phyloP scores from a whole-genome alignment of 2,888 invertebrate genomes.

The Dryobotodes eremita region DNA sequence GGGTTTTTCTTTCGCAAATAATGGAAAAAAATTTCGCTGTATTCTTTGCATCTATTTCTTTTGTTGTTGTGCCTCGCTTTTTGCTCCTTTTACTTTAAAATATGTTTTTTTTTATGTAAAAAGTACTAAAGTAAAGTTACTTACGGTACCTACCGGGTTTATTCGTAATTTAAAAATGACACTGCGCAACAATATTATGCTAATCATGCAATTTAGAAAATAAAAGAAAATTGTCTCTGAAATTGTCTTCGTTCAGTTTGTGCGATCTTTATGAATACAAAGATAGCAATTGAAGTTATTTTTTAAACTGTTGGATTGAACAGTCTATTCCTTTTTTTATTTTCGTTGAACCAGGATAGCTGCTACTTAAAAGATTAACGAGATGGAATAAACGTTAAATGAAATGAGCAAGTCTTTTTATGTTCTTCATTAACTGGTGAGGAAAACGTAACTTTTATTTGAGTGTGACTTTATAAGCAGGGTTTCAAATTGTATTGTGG shows the following conservation, averaged over 20 bases:
- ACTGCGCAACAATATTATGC: conserved; percentile 31
- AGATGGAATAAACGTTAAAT: conserved; percentile 38
- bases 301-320: conserved; percentile 31
- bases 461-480: not conserved
- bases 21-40: not conserved
- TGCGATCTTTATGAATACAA: conserved; percentile 41
- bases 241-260: conserved; percentile 37
- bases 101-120: not conserved
- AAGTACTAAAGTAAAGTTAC: not conserved
- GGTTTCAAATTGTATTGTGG: not conserved
- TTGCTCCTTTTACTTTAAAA: not conserved
- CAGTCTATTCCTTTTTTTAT: conserved; percentile 8
- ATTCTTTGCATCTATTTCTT: not conserved
- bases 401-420: conserved; percentile 27
- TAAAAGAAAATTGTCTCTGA: conserved; percentile 47
- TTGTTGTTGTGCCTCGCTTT: not conserved
- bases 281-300: conserved; percentile 26
- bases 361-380: conserved; percentile 18
- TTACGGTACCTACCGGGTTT: not conserved
- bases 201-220: conserved; percentile 38
- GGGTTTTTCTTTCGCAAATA: conserved; percentile 13
- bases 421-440: conserved; percentile 21
- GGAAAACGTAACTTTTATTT: conserved; percentile 21
- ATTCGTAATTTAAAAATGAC: conserved; percentile 26
- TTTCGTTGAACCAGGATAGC: not conserved